Percentiles rank a stretch among this genome's conserved stretches.
These are phyloP conservation scores for Nasonia oneida DNA, from an alignment of 2,888 invertebrate species.

Conservation along the genomic window DNA sequence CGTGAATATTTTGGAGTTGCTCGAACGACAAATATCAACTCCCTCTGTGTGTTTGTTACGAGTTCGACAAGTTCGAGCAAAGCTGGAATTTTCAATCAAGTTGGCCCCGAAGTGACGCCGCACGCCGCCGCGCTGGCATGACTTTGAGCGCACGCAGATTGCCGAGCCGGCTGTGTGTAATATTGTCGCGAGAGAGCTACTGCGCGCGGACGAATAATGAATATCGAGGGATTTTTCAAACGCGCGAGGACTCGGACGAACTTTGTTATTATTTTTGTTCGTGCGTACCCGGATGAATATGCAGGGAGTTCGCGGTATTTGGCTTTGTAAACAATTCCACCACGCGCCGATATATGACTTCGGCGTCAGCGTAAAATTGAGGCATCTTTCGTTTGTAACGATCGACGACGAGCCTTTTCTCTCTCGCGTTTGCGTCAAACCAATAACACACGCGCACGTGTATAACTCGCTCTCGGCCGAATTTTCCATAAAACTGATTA, in stretches of 20 bases:
- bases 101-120: constrained; percentile 13
- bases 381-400: not conserved
- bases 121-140: not conserved
- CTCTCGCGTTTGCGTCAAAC: not conserved
- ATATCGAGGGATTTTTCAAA: constrained; percentile 7
- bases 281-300: not conserved
- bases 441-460: not conserved
- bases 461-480: not conserved
- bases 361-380: not conserved
- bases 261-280: not conserved
- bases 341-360: not conserved
- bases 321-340: constrained; percentile 1
- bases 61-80: constrained; percentile 54
- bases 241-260: not conserved
- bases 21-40: constrained; percentile 45
- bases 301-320: not conserved
- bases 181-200: not conserved
- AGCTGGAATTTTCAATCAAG: constrained; percentile 54
- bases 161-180: constrained; percentile 1
- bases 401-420: not conserved
- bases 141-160: not conserved
- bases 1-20: constrained; percentile 49
- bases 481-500: constrained; percentile 19
- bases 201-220: not conserved
- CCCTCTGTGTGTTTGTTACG: constrained; percentile 27